Evolutionary conservation across 2,797 vertebrate species (phyloP), one percentile per base, ranked within the genome.

Genomic region (Pampus argenteus): DNA sequence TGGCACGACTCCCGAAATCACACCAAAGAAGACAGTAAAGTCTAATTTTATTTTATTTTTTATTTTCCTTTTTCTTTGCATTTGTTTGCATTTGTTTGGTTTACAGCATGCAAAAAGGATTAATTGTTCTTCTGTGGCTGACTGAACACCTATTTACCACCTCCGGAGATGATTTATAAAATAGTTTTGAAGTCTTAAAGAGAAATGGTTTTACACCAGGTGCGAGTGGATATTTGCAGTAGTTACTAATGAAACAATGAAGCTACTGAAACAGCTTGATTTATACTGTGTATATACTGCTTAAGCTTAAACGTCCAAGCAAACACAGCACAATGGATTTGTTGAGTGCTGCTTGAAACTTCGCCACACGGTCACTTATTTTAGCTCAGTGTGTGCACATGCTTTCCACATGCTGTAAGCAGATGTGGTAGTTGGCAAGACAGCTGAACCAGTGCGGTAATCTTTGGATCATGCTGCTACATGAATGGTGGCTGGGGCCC

Each of bases 341-440:
- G 86, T 86, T 92, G 81, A 91, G 84, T 83, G 76, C 64, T 40
- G 88, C 77, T 79, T 84, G 85, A 87, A 86, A 66, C 74, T 13
- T 56, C 60, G 83, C 90, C 86, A 89, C 55, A 76, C 45, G 78
- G 79, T 76, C 84, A 78, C 74, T 89, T 77, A 65, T 89, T 89
- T 85, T 79, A 83, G 81, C 63, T 61, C 45, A 50, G 82, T 77
- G 83, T 79, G 87, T 54, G 56, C 52, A 78, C 91, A 94, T 95
- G 93, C 90, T 89, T 95, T 95, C 94, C 94, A 91, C 90, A 93
- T 93, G 92, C 87, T 85, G 92, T 94, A 93, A 94, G 90, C 78
- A 82, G 61, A 92, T 93, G 90, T 82, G 88, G 91, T 78, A 55
- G 77, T 68, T 94, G 90, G 93, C 89, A 86, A 25, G 77, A 62